Conservation (phyloP, 2,797 vertebrate genomes). For the Eleutherodactylus coqui region DNA sequence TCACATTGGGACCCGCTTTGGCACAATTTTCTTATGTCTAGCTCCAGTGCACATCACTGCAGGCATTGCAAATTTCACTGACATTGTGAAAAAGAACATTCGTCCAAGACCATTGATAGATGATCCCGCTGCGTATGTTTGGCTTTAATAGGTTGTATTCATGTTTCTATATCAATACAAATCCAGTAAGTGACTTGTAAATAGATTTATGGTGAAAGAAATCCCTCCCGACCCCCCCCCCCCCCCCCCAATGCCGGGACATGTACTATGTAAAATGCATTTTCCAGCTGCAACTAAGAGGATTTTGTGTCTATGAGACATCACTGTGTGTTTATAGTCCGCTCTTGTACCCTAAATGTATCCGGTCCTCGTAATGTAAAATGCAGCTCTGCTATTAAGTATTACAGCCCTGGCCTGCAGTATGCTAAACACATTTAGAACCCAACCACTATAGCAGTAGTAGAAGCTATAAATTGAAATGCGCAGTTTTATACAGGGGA, state of each 20-base stretch:
- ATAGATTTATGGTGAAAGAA: neutral
- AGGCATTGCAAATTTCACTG: neutral
- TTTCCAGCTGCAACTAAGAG: slow-evolving; percentile 11
- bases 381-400: neutral
- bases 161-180: neutral
- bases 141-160: neutral
- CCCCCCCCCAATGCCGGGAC: neutral
- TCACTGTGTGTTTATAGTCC: neutral
- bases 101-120: neutral
- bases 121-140: neutral
- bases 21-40: neutral
- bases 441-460: neutral
- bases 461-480: neutral
- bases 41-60: neutral
- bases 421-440: neutral
- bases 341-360: slow-evolving; percentile 4
- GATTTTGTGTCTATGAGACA: neutral
- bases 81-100: neutral
- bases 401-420: neutral
- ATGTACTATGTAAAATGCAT: neutral
- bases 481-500: neutral
- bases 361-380: slow-evolving; percentile 28
- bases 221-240: too few species aligned
- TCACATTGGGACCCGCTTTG: neutral
- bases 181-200: neutral